Evolutionary conservation across 2,113 vertebrate genomes (phyloP), one percentile per base, ranked within the genome.

Genomic region (Prunella himalayana): DNA sequence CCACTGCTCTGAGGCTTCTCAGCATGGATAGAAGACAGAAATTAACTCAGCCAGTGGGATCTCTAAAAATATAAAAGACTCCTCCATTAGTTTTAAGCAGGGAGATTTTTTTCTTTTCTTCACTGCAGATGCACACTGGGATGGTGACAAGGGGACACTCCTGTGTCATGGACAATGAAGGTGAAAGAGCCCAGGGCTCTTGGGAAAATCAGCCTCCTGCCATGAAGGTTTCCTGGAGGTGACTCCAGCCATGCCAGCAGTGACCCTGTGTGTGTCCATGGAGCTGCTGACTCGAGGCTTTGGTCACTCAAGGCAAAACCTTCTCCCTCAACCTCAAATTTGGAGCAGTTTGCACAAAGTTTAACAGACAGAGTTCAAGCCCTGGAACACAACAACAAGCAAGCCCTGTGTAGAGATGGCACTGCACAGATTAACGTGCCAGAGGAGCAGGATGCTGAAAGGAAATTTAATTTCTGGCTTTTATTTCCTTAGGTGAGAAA

Each of bases 81-180:
- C 9, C 10, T 53, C 27, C 35, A 69, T 65, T 44, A 15, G 4
- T 70, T 57, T 37, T 12, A 51, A 4, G 13, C 15, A 31, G 23
- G 64, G 39, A 70, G 1, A 25, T 61, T 72, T 86, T 91, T 53
- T 33, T 7, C 4, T 53, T 78, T 61, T 35, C 31, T 65, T 77
- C n/a, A 9, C 12, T 75, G 31, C 25, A 63, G 28, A 11, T 10
- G 1, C 25, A 44, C 69, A 19, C 19, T 12, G 13, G 8, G n/a
- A 28, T 37, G 42, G 41, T 41, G 42, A 50, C 31, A 73, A 19
- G 11, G 4, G 23, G 33, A 57, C 2, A 1, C 30, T 64, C 39
- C 15, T 0, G 0, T 59, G 37, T 9, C 35, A 44, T 0, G 2
- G 49, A 50, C 19, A 51, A 15, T 14, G 54, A 81, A 77, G 39